phyloP scores from a whole-genome alignment of 1,140 invertebrate genomes.

The Polypedilum vanderplanki region DNA sequence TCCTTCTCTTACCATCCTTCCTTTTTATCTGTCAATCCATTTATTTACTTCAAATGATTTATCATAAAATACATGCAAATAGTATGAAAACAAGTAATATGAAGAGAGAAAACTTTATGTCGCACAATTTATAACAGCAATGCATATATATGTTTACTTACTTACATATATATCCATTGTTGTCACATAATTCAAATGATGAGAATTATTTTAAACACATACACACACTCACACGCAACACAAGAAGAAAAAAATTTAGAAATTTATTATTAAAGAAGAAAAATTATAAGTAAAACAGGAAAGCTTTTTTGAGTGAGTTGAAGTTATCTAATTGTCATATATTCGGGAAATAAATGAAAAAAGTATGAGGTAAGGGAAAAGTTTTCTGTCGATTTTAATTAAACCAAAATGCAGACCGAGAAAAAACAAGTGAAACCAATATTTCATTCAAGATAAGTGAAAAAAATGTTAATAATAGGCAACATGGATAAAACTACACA shows the following conservation, averaged over 20 bases:
- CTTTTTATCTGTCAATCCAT: too few species aligned
- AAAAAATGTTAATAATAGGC: conserved; percentile 9
- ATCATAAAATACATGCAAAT: too few species aligned
- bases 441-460: background rate
- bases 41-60: too few species aligned
- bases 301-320: background rate
- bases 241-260: background rate
- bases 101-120: background rate
- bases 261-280: background rate
- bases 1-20: too few species aligned
- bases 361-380: background rate
- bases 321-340: too few species aligned
- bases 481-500: background rate
- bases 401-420: background rate
- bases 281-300: background rate
- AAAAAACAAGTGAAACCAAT: background rate
- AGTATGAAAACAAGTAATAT: too few species aligned
- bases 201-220: background rate
- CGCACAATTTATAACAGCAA: background rate
- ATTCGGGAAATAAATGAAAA: background rate
- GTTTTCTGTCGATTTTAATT: background rate
- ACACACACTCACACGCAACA: background rate
- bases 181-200: background rate
- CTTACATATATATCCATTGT: conserved; percentile 11
- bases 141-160: background rate